A percentile compares a stretch with the other conserved stretches of the same genome.
phyloP scores from a whole-genome alignment of 2,888 invertebrate species.

The Coremacera marginata region DNA sequence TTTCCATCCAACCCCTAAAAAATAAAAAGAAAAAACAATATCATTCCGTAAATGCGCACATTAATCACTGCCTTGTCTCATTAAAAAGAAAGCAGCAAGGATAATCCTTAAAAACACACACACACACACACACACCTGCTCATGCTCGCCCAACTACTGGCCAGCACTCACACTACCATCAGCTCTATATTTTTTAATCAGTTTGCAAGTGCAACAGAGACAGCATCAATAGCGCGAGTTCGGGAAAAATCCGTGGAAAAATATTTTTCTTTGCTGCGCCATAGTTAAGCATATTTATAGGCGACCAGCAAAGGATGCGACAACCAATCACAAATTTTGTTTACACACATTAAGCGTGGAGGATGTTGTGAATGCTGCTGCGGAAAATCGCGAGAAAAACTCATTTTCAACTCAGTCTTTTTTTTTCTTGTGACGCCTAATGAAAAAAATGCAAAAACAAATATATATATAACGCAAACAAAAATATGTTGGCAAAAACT shows the following conservation, averaged over 20 bases:
- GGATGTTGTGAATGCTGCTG: slow-evolving; percentile 28
- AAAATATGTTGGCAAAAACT: background rate
- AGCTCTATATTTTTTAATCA: background rate
- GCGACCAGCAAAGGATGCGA: slow-evolving; percentile 37
- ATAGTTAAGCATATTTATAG: slow-evolving; percentile 12
- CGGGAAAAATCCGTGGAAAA: background rate
- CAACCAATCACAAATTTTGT: slow-evolving; percentile 54
- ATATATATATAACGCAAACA: background rate
- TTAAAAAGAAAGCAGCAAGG: slow-evolving; percentile 14
- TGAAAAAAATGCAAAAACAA: background rate
- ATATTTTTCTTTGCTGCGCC: slow-evolving; percentile 10
- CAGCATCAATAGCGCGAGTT: background rate
- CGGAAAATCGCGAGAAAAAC: slow-evolving; percentile 33
- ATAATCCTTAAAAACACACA: background rate
- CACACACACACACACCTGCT: background rate
- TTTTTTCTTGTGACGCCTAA: background rate
- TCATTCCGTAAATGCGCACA: background rate
- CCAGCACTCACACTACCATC: background rate
- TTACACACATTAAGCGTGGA: slow-evolving; percentile 38
- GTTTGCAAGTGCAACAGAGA: background rate
- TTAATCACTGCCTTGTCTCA: background rate
- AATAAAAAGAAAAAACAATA: background rate
- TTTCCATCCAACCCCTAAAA: background rate
- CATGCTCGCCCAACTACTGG: background rate
- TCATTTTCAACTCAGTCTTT: slow-evolving; percentile 8